Evolutionary conservation across 2,888 invertebrate genomes (phyloP), one percentile per base, ranked within the genome.

Genomic region (Cosmopolites sordidus): DNA sequence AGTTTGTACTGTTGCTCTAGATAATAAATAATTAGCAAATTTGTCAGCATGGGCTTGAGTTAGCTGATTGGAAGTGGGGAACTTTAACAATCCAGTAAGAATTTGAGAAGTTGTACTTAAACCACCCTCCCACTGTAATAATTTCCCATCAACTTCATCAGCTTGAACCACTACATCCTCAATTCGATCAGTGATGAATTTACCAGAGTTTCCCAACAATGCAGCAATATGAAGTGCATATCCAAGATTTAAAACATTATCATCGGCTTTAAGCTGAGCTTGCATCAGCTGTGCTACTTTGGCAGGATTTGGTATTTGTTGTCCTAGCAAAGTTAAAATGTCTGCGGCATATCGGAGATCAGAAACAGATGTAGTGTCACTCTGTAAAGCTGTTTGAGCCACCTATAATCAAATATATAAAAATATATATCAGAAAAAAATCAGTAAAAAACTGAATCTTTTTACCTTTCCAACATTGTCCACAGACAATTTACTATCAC

Each of bases 111-210:
- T 92, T 41, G 87, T 84, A 1, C 89, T 87, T 45, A 94, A 77
- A 6, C 92, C 92, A 22, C 92, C 92, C 73, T 97, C 97, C 74
- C 94, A 97, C 76, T 96, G 90, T 57, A 93, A 76, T 64, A 88
- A 84, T 66, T 83, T 84, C 9, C 89, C 87, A 75, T 96, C 92
- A 22, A 70, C 87, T 79, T 97, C 96, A 75, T 98, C 97, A 1
- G 96, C 96, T 68, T 96, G 94, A 2, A 91, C 86, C 54, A 97
- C 78, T n/a, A 91, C 87, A 70, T 95, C 93, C 74, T 95, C 94
- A 16, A 95, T 86, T 48, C 90, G 84, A 54, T 89, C 84, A 39
- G 83, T 80, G 39, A 81, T 79, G 67, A 83, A 83, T 42, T 77
- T 79, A 12, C 86, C 85, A 51, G 84, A 83, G 60, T 40, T 46